Percentiles rank a stretch among this genome's conserved stretches.
These are phyloP conservation scores for Borostomias antarcticus DNA, from an alignment of 2,797 vertebrate species.

Conservation along the genomic window DNA sequence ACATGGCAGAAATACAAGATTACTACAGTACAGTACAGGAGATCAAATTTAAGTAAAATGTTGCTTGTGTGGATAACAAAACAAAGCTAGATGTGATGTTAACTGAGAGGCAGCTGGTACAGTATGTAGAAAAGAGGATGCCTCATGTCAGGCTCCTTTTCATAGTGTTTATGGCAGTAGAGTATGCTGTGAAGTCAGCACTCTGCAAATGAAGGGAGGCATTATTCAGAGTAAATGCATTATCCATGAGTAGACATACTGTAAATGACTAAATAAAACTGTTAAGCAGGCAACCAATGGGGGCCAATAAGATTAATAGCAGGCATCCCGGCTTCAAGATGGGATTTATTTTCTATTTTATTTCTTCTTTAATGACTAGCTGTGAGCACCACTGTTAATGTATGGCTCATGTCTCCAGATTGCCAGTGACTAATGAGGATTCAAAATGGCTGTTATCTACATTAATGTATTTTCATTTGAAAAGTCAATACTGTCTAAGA, in stretches of 20 bases:
- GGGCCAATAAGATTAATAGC: conserved; percentile 74
- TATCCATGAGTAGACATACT: conserved; percentile 72
- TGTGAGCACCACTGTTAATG: conserved; percentile 69
- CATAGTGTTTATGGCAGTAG: not conserved
- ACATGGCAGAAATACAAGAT: no score
- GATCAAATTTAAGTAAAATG: no score
- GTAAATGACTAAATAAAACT: conserved; percentile 79
- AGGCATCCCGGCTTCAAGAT: conserved; percentile 59
- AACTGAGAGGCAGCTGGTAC: no score
- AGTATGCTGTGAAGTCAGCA: conserved; percentile 54
- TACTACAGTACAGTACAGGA: no score
- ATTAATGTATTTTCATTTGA: conserved; percentile 75
- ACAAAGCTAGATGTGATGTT: no score
- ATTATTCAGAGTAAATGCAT: conserved; percentile 76
- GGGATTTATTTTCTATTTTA: conserved; percentile 79
- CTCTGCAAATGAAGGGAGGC: conserved; percentile 66
- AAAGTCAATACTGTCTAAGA: conserved; percentile 72
- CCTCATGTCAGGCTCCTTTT: no score
- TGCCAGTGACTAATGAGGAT: conserved; percentile 78
- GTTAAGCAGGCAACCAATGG: conserved; percentile 73
- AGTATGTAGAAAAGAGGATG: no score
- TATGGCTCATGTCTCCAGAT: conserved; percentile 73
- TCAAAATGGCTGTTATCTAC: conserved; percentile 77
- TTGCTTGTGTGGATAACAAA: no score
- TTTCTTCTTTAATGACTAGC: conserved; percentile 77